Conservation (phyloP, 2,797 vertebrate species). For the Hydrolagus colliei region DNA sequence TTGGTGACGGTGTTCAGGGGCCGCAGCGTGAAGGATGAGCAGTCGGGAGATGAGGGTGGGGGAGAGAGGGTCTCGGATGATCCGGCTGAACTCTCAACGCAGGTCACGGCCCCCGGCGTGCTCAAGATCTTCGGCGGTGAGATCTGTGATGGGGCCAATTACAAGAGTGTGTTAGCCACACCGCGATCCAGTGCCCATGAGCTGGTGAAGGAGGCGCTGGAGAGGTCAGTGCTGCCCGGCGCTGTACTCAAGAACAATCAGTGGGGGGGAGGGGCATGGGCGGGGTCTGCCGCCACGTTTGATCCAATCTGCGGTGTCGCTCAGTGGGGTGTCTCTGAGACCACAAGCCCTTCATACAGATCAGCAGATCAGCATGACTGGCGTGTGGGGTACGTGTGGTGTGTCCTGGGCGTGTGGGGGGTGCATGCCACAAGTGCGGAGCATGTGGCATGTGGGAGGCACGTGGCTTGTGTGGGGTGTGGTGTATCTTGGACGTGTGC, state of each 20-base stretch:
- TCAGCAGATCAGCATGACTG: no score
- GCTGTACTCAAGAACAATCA: neutral
- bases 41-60: slow-evolving; percentile 38
- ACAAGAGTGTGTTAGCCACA: slow-evolving; percentile 70
- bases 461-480: neutral
- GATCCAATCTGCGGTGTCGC: no score
- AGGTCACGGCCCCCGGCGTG: slow-evolving; percentile 66
- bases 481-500: neutral
- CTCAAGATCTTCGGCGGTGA: slow-evolving; percentile 71
- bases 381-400: no score
- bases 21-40: slow-evolving; percentile 35
- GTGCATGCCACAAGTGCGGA: no score
- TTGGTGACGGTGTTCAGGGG: slow-evolving; percentile 60
- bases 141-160: slow-evolving; percentile 67
- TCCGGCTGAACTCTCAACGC: slow-evolving; percentile 66
- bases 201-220: slow-evolving; percentile 68
- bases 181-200: slow-evolving; percentile 66
- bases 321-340: no score
- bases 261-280: no score
- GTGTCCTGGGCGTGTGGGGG: no score
- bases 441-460: no score
- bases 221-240: slow-evolving; percentile 52
- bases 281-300: no score
- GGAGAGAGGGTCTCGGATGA: slow-evolving; percentile 48
- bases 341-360: no score